Conservation (phyloP, 1,140 invertebrate species). For the Radopholus similis region DNA sequence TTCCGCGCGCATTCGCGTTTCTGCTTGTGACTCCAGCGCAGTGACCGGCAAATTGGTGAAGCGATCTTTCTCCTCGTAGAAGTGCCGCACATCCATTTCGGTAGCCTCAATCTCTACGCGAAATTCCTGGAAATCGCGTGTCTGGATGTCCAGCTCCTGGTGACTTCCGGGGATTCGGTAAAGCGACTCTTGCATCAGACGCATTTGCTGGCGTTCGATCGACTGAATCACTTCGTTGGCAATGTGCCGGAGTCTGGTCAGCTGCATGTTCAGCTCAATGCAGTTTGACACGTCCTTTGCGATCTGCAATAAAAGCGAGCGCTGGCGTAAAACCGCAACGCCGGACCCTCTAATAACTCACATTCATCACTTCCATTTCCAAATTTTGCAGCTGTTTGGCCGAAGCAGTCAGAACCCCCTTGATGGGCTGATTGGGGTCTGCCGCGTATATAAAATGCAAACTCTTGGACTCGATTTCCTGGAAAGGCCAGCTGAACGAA, state of each 20-base stretch:
- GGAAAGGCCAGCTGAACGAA: slow-evolving; percentile 4
- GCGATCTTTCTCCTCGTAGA: slow-evolving; percentile 15
- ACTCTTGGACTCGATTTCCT: slow-evolving; percentile 17
- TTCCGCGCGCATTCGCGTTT: slow-evolving; percentile 16
- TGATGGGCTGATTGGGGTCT: not conserved
- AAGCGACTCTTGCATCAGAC: slow-evolving; percentile 7
- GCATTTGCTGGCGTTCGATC: slow-evolving; percentile 17
- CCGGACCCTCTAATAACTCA: slow-evolving; percentile 1
- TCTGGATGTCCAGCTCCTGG: slow-evolving; percentile 9
- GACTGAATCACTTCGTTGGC: slow-evolving; percentile 19
- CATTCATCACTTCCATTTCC: slow-evolving; percentile 24
- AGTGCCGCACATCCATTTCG: slow-evolving; percentile 12
- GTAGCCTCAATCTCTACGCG: slow-evolving; percentile 11
- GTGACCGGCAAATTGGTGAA: slow-evolving; percentile 2
- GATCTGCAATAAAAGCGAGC: slow-evolving; percentile 9
- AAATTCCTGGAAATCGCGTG: slow-evolving; percentile 16
- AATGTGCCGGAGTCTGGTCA: slow-evolving; percentile 9
- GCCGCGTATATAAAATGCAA: slow-evolving; percentile 7
- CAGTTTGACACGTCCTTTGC: slow-evolving; percentile 20
- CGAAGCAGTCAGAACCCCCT: slow-evolving; percentile 1
- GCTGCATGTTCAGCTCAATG: slow-evolving; percentile 24
- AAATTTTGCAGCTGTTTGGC: slow-evolving; percentile 20
- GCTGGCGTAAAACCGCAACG: not conserved
- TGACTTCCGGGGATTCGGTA: slow-evolving; percentile 16
- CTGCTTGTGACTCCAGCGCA: slow-evolving; percentile 8